Evolutionary conservation across 2,113 vertebrate genomes (phyloP), one percentile per base, ranked within the genome.

Genomic region (Ceuthmochares aereus): DNA sequence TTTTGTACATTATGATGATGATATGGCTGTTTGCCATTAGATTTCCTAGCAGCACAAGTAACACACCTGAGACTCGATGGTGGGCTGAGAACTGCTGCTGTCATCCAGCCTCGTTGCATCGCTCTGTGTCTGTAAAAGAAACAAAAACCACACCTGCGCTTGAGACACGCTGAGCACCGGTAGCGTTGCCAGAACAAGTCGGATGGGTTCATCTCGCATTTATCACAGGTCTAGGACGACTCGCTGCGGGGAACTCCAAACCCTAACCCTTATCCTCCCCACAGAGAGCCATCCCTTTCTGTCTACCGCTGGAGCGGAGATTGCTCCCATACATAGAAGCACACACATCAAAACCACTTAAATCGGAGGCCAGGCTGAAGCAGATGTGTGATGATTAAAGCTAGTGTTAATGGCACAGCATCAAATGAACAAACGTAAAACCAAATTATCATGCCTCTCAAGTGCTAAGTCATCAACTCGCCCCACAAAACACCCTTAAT

Each of bases 61-160:
- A 78, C 64, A 3, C 94, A 98, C 98, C 98, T 98, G 97, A 62
- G 96, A 91, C 62, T 98, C 97, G 54, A 96, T 3, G 3, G 77
- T 69, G 60, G 74, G 92, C 69, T 84, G 95, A 42, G 49, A 42
- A 32, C 45, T 63, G 49, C 80, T 87, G 86, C 55, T 92, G 43
- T 85, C 93, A 72, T 97, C 96, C 91, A 70, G 73, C 59, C 81
- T 84, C 0, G n/a, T 40, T 14, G 51, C 45, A 34, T 96, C 95
- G 25, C 84, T 55, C 98, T 98, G 74, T 8, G 66, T 55, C 98
- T 98, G 74, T 8, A 66, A 86, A 86, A 84, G 34, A 85, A 58
- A 90, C 25, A 93, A 60, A 82, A 77, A 1, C 42, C 79, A 64
- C 12, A 37, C 27, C 11, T 74, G n/a, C 3, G 7, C 55, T 23